Base-by-base conservation (phyloP, 2,113 vertebrate species). In the Psilopogon haemacephalus region DNA sequence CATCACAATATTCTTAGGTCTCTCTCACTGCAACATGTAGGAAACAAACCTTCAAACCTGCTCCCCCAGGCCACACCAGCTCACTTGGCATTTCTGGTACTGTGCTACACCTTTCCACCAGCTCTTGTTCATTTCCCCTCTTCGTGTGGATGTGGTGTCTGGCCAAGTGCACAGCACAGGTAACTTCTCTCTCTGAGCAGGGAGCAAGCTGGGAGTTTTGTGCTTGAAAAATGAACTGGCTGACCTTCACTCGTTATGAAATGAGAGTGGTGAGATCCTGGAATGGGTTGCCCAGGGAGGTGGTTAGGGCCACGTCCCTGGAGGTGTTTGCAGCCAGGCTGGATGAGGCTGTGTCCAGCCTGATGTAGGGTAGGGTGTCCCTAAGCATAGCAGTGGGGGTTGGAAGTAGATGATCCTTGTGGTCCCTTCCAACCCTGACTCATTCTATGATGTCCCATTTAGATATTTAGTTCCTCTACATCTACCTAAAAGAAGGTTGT, bases 241-340 rank as follows among this genome's bases (percentile, higher is more conserved):
- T 96, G 88, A 90, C 74, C 95, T 92, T 95, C 86, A 94, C 71
- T 91, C 65, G 26, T 91, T 79, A 70, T 88, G 80, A 96, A 91
- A 95, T 75, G 63, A 84, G n/a, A n/a, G n/a, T n/a, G n/a, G n/a
- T n/a, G n/a, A n/a, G n/a, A n/a, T n/a, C n/a, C n/a, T n/a, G n/a
- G n/a, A n/a, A n/a, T n/a, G n/a, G n/a, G n/a, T n/a, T n/a, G n/a
- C n/a, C n/a, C n/a, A n/a, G n/a, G n/a, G n/a, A n/a, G n/a, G n/a
- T n/a, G n/a, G n/a, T n/a, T n/a, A n/a, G n/a, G n/a, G n/a, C n/a
- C n/a, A n/a, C n/a, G n/a, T n/a, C n/a, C n/a, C n/a, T n/a, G n/a
- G n/a, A n/a, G n/a, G n/a, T n/a, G n/a, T n/a, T n/a, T n/a, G n/a
- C n/a, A n/a, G n/a, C n/a, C n/a, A n/a, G n/a, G n/a, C n/a, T n/a